Evolutionary conservation across 2,113 vertebrate genomes (phyloP), one percentile per base, ranked within the genome.

Genomic region (Bufo bufo): DNA sequence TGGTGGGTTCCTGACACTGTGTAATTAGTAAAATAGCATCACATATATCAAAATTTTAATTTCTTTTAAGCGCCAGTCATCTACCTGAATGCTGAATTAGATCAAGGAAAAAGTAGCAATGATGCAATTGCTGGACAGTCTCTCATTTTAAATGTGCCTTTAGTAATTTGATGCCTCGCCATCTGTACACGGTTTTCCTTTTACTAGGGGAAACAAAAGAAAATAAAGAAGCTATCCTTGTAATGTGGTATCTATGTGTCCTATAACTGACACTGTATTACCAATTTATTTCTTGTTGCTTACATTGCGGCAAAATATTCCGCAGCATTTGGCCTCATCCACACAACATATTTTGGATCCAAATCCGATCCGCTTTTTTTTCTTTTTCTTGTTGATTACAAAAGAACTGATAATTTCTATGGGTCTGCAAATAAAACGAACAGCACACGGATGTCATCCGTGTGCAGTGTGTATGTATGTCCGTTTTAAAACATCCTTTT

Each of bases 41-140:
- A 7, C 19, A 83, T 83, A 83, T 83, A 83, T 50, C 45, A 83
- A 83, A 52, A 50, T 13, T 20, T 14, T 10, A 63, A 69, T 52
- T 69, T 71, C 69, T 52, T 84, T 71, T 84, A 71, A 84, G n/a
- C n/a, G 33, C 20, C 49, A 52, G 47, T 17, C 61, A 84, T 71
- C 54, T 52, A 84, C 82, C 82, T 71, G 82, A 23, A 71, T 69
- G n/a, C 6, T 23, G 50, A 50, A 20, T 11, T 45, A 69, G 47
- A 52, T 66, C 59, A 71, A 17, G 49, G 23, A 17, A 49, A 71
- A n/a, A 14, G 63, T 84, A 69, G 65, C 63, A 50, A 33, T 54
- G 82, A 66, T 5, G 47, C 10, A 83, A 83, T 83, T 66, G 49
- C 65, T 20, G 20, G 63, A 11, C 43, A 20, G 56, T 47, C 17